Evolutionary conservation across 2,113 vertebrate genomes (phyloP), one percentile per base, ranked within the genome.

Genomic region (Psittacula cyanocephala): DNA sequence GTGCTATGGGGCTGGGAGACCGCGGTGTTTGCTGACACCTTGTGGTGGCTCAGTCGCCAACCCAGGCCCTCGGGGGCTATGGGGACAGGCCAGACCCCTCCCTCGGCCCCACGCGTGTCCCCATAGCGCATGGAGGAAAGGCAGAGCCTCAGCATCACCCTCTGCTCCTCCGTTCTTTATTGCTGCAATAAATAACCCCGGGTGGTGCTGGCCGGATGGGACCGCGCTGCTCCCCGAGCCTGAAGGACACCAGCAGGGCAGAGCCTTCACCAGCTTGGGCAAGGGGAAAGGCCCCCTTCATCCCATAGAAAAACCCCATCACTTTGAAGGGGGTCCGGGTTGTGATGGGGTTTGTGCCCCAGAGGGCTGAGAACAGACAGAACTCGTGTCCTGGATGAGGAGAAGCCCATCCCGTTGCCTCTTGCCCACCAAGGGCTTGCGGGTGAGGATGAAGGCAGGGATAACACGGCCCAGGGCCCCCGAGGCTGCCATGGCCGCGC

Each of bases 161-260:
- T 1, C 62, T 93, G 88, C 83, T 84, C 86, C 81, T 90, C 93
- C 88, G 24, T 33, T 49, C 7, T 97, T 97, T 97, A 97, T 97
- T 97, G 68, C 68, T 49, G 80, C 69, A 70, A 79, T 88, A 94
- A 95, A 96, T 95, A 95, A 95, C 65, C 47, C 2, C 19, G 10
- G 47, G 47, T 2, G 76, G 27, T 23, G 46, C 9, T 8, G 33
- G 27, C 64, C 22, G 7, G 72, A 11, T 1, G 27, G 64, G 49
- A 31, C 69, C 13, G 3, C 6, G 11, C 68, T 4, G 10, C 49
- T 37, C 41, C 53, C 75, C 11, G 6, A 86, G 76, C 75, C 76
- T 23, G 1, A 49, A 18, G 53, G 35, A 44, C 59, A 8, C 14
- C 69, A 22, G 47, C 89, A 52, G 64, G 65, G 37, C 33, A 17